phyloP scores from a whole-genome alignment of 1,140 invertebrate genomes.

The Tetramorium simillimum region DNA sequence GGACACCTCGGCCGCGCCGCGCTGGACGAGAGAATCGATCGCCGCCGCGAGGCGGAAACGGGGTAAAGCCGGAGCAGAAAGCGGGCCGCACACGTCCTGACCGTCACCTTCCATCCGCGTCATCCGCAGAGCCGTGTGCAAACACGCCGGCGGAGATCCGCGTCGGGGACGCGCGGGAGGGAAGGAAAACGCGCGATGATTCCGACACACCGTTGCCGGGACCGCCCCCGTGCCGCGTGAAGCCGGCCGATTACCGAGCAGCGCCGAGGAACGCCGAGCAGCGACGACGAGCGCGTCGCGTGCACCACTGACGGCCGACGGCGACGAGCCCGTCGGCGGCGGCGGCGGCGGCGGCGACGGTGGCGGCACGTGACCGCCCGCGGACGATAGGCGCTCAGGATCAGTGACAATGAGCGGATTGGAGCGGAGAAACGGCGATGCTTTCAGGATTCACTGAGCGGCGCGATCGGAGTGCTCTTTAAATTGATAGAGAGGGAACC shows the following conservation, averaged over 20 bases:
- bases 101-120: no score
- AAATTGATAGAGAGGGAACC: no score
- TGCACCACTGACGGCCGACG: not conserved
- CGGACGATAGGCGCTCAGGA: not conserved
- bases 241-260: not conserved
- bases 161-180: no score
- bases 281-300: not conserved
- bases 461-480: no score
- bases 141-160: no score
- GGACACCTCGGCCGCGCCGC: no score
- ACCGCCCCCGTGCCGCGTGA: not conserved
- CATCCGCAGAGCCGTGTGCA: no score
- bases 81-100: no score
- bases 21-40: conserved; percentile 4
- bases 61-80: not conserved
- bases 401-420: not conserved
- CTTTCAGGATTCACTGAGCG: not conserved
- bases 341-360: not conserved
- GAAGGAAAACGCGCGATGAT: not conserved
- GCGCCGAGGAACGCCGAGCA: not conserved
- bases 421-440: not conserved
- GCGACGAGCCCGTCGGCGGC: not conserved
- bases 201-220: no score
- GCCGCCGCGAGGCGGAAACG: not conserved
- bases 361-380: not conserved